phyloP scores from a whole-genome alignment of 2,888 invertebrate species.

The Adelognathus sp. region DNA sequence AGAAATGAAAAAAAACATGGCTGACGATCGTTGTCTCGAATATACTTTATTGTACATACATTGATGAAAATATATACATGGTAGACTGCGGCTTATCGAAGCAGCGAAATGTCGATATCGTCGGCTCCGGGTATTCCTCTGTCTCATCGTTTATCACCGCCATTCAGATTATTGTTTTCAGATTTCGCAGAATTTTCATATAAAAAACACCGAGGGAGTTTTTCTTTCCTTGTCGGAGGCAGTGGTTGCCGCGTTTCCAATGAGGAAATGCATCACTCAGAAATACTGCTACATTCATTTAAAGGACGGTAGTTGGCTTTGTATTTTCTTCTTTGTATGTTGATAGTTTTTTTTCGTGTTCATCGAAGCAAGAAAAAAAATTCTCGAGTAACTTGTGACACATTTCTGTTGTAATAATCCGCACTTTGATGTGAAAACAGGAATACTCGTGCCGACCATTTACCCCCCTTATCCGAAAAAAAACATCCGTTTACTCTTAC shows the following conservation, averaged over 20 bases:
- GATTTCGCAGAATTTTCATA: background rate
- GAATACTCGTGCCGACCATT: slow-evolving; percentile 71
- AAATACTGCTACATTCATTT: slow-evolving; percentile 45
- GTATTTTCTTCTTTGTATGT: slow-evolving; percentile 18
- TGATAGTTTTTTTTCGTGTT: background rate
- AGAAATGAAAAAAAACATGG: background rate
- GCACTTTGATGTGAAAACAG: slow-evolving; percentile 40
- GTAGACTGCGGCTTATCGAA: slow-evolving; percentile 79
- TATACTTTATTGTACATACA: slow-evolving; percentile 79
- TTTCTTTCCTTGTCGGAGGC: slow-evolving; percentile 32
- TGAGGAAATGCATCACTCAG: slow-evolving; percentile 23
- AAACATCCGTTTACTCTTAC: slow-evolving; percentile 69
- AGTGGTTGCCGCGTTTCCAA: slow-evolving; percentile 57
- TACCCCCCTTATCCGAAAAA: slow-evolving; percentile 45
- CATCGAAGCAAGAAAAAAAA: slow-evolving; percentile 17
- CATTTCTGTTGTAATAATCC: background rate
- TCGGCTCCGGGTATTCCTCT: slow-evolving; percentile 57
- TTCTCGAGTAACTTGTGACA: slow-evolving; percentile 12
- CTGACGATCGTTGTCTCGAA: slow-evolving; percentile 56
- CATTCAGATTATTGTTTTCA: slow-evolving; percentile 6
- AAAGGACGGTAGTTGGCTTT: slow-evolving; percentile 52
- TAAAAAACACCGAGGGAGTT: background rate
- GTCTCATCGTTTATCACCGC: slow-evolving; percentile 25
- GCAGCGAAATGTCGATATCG: slow-evolving; percentile 76
- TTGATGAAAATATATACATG: slow-evolving; percentile 81